Evolutionary conservation across 2,113 vertebrate genomes (phyloP).

Genomic region (Myotis yumanensis): DNA sequence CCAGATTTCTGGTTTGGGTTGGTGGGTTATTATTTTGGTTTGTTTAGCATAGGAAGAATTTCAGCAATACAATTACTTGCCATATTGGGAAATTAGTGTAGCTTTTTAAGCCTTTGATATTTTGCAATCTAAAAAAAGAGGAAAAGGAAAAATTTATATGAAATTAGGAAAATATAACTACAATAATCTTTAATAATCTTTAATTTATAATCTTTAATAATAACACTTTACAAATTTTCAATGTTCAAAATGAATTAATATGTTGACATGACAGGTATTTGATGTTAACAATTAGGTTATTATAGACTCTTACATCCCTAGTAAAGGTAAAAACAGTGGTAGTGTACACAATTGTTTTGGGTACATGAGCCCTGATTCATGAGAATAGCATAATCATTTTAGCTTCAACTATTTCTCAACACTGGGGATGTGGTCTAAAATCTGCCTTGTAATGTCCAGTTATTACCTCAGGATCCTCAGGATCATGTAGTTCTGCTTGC

Average conservation of each 20-base stretch:
- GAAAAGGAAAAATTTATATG: background rate
- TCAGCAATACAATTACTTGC: no score
- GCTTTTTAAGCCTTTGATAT: background rate
- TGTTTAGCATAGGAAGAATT: background rate
- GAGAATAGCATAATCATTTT: background rate
- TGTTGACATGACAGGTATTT: background rate
- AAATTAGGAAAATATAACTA: background rate
- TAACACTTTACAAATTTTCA: background rate
- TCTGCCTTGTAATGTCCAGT: background rate
- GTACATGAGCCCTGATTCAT: background rate
- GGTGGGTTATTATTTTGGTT: background rate
- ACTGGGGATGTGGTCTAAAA: background rate
- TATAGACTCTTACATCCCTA: background rate
- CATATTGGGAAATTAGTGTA: background rate
- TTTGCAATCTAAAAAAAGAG: background rate
- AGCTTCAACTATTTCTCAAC: background rate
- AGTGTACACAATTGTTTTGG: background rate
- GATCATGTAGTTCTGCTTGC: background rate
- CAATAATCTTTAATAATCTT: background rate
- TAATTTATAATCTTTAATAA: background rate
- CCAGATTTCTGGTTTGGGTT: background rate
- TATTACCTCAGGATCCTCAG: background rate
- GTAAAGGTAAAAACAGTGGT: background rate
- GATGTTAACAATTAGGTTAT: background rate
- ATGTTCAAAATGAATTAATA: background rate